Percentiles rank a stretch among this genome's conserved stretches.
These are phyloP conservation scores for Diaperis boleti DNA, from an alignment of 2,888 invertebrate genomes.

Conservation along the genomic window DNA sequence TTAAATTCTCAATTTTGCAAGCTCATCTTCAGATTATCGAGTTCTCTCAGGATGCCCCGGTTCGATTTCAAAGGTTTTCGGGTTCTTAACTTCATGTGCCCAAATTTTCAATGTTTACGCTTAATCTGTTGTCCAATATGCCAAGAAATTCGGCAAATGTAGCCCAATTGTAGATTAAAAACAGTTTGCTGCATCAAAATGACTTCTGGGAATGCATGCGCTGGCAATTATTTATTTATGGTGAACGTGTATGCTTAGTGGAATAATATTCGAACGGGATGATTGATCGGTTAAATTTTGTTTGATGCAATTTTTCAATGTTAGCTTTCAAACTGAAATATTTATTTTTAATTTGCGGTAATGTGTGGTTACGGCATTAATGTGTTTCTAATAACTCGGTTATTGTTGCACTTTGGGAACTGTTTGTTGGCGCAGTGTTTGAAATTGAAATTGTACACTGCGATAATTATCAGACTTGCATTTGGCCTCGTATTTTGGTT, in stretches of 20 bases:
- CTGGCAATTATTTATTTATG: constrained; percentile 11
- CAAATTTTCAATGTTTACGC: no score
- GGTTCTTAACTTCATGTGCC: no score
- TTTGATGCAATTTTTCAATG: constrained; percentile 28
- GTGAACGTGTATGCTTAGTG: constrained; percentile 3
- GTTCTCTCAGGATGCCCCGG: no score
- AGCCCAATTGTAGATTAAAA: no score
- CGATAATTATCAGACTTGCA: neutral
- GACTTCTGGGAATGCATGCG: constrained; percentile 18
- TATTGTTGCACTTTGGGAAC: neutral
- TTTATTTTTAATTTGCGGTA: constrained; percentile 26
- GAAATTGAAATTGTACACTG: neutral
- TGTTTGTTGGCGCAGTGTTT: neutral
- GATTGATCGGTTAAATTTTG: constrained; percentile 24
- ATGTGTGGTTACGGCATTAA: neutral
- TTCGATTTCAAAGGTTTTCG: no score
- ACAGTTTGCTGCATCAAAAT: constrained; percentile 7
- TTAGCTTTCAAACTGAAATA: constrained; percentile 17
- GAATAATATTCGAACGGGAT: constrained; percentile 17
- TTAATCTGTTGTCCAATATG: no score
- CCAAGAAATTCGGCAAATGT: no score
- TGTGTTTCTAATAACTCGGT: constrained; percentile 4
- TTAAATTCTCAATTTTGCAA: no score
- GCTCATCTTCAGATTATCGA: no score
- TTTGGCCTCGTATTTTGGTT: no score